Conservation (phyloP, 2,113 vertebrate genomes). For the Canis aureus region DNA sequence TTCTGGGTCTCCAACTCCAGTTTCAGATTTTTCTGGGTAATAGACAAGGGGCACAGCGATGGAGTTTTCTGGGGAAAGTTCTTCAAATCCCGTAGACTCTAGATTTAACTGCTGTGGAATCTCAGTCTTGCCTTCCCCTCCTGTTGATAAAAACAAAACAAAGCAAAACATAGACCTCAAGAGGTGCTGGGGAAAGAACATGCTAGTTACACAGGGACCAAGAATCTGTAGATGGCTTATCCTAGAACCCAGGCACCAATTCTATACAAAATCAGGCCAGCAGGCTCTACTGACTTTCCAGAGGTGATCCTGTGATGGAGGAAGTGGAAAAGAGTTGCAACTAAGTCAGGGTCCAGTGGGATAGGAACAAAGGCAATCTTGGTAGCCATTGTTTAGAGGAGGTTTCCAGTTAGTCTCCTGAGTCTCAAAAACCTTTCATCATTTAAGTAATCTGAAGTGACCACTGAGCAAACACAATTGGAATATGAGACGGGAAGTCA, state of each 20-base stretch:
- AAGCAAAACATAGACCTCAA: conserved; percentile 51
- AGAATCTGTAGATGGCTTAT: background rate
- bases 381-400: background rate
- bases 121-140: conserved; percentile 46
- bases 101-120: conserved; percentile 44
- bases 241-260: background rate
- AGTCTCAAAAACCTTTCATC: conserved; percentile 9
- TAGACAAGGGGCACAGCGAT: background rate
- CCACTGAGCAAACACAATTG: background rate
- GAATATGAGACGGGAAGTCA: background rate
- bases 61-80: conserved; percentile 44
- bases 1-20: conserved; percentile 15
- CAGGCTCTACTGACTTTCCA: background rate
- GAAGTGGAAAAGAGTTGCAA: background rate
- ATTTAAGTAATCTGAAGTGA: background rate
- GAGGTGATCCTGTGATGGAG: background rate
- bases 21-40: conserved; percentile 51
- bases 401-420: background rate
- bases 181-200: background rate
- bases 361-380: background rate
- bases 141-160: conserved; percentile 68
- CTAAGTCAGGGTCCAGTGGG: background rate
- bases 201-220: conserved; percentile 8
- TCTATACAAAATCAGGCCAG: background rate
- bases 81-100: conserved; percentile 43